phyloP scores from a whole-genome alignment of 2,113 vertebrate species.

The Phrynosoma platyrhinos region DNA sequence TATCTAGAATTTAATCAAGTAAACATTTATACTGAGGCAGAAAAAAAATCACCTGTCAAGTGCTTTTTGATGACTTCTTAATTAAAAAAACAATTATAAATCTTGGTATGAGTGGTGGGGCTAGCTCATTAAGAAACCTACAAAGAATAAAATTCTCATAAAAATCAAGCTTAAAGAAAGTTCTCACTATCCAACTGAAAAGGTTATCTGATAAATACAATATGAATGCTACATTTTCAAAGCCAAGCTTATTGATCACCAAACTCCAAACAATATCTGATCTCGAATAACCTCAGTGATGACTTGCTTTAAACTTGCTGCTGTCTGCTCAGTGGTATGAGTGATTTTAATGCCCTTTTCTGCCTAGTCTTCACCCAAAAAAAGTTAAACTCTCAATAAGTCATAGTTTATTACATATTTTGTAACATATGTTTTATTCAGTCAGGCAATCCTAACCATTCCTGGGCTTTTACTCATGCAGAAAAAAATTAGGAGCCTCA shows the following conservation, averaged over 20 bases:
- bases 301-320: neutral
- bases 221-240: neutral
- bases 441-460: neutral
- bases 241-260: neutral
- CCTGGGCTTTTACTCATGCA: neutral
- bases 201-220: neutral
- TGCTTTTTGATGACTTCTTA: conserved; percentile 65
- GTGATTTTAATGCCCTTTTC: neutral
- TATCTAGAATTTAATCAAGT: conserved; percentile 69
- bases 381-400: neutral
- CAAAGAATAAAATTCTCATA: conserved; percentile 24
- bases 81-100: conserved; percentile 65
- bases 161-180: conserved; percentile 19
- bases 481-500: neutral
- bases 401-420: neutral
- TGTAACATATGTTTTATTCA: neutral
- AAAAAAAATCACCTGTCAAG: conserved; percentile 70
- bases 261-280: neutral
- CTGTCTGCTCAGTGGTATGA: neutral
- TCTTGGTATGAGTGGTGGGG: conserved; percentile 42
- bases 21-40: conserved; percentile 55
- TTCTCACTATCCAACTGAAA: neutral
- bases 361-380: neutral
- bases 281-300: neutral
- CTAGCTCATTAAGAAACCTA: conserved; percentile 47